Evolutionary conservation across 30 jellyfish, hydroid and myxozoan genomes (phyloP).

Genomic region (Cassiopea xamachana): DNA sequence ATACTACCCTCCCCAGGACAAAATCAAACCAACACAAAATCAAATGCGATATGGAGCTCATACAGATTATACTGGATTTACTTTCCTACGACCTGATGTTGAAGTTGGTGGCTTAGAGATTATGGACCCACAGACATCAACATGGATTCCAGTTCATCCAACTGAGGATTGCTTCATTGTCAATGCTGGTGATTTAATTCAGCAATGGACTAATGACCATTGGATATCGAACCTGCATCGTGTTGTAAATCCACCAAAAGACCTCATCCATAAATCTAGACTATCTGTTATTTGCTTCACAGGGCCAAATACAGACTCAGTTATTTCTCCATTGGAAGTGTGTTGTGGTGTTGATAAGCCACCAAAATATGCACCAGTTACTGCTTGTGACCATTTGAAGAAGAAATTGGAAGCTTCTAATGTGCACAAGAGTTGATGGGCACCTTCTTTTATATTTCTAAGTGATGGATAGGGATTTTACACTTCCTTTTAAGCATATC

Average conservation of each 20-base stretch:
- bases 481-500: too few species aligned
- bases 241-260: conserved; percentile 54
- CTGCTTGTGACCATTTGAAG: conserved; percentile 9
- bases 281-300: conserved; percentile 53
- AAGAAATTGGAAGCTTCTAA: background rate
- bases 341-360: conserved; percentile 31
- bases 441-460: background rate
- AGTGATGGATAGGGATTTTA: too few species aligned
- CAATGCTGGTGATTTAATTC: conserved; percentile 64
- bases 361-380: conserved; percentile 33
- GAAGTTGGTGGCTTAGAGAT: conserved; percentile 51
- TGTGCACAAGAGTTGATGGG: background rate
- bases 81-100: conserved; percentile 48
- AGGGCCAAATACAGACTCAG: conserved; percentile 50
- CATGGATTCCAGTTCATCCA: conserved; percentile 43
- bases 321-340: conserved; percentile 28
- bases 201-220: conserved; percentile 66
- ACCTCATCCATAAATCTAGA: conserved; percentile 25
- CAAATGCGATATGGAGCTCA: conserved; percentile 67
- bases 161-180: conserved; percentile 24
- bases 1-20: conserved; percentile 54
- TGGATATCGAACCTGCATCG: conserved; percentile 69
- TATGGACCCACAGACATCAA: background rate
- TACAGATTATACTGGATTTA: conserved; percentile 54
- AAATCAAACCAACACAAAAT: conserved; percentile 6